These are phyloP conservation scores for Petrocephalus schoutedeni DNA, from an alignment of 2,797 vertebrate genomes.

Conservation along the genomic window DNA sequence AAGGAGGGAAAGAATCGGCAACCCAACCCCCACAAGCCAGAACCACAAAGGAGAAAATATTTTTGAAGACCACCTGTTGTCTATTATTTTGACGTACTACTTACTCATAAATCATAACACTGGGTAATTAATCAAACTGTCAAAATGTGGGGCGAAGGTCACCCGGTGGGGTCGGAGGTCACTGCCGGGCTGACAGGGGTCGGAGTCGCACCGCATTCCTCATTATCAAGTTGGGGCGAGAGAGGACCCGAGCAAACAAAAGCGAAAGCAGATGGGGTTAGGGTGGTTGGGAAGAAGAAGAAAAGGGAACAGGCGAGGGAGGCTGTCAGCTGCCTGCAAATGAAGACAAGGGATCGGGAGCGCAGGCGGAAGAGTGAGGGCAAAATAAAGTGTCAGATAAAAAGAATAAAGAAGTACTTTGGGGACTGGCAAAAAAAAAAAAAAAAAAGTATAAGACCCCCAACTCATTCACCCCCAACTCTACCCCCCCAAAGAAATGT, in stretches of 20 bases:
- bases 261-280: slow-evolving; percentile 87
- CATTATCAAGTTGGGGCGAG: slow-evolving; percentile 99
- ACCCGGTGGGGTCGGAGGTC: slow-evolving; percentile 90
- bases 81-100: slow-evolving; percentile 99
- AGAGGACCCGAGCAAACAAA: slow-evolving; percentile 83
- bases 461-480: no score
- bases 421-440: slow-evolving; percentile 34
- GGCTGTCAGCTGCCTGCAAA: slow-evolving; percentile 70
- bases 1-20: not conserved
- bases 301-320: slow-evolving; percentile 79
- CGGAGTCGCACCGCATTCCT: slow-evolving; percentile 99
- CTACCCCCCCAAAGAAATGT: slow-evolving; percentile 44
- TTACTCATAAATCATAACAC: slow-evolving; percentile 99
- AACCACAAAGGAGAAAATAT: slow-evolving; percentile 28
- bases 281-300: slow-evolving; percentile 63
- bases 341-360: slow-evolving; percentile 35
- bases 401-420: slow-evolving; percentile 56
- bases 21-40: slow-evolving; percentile 10
- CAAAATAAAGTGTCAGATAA: slow-evolving; percentile 48
- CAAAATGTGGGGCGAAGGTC: slow-evolving; percentile 93
- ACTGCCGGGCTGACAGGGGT: slow-evolving; percentile 93
- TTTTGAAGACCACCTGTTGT: slow-evolving; percentile 96
- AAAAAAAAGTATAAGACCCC: no score
- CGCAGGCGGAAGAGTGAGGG: not conserved
- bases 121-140: slow-evolving; percentile 99